phyloP scores from a whole-genome alignment of 1,140 invertebrate genomes.

The Anoplophora glabripennis region DNA sequence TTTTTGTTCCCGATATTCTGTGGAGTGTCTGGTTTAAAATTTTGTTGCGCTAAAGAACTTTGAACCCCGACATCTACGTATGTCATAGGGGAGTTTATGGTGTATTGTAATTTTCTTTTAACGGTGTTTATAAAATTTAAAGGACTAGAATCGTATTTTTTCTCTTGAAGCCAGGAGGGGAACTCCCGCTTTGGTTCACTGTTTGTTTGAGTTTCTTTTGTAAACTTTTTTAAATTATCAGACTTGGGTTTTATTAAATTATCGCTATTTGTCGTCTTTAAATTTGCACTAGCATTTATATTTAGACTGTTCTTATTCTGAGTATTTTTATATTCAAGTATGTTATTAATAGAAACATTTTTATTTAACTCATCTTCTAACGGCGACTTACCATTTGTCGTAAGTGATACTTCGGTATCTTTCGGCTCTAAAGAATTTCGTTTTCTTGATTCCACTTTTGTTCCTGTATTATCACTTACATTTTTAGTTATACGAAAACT shows the following conservation, averaged over 20 bases:
- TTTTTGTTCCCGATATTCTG: background rate
- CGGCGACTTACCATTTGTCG: too few relatives aligned
- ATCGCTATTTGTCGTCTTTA: background rate
- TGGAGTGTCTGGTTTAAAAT: background rate
- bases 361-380: too few relatives aligned
- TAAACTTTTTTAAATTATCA: slow-evolving; percentile 11
- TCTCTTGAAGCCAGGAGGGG: slow-evolving; percentile 33
- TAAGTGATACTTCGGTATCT: too few relatives aligned
- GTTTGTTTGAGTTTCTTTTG: slow-evolving; percentile 29
- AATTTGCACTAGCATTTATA: too few relatives aligned
- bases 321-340: too few relatives aligned
- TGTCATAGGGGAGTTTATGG: slow-evolving; percentile 27
- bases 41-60: slow-evolving; percentile 22
- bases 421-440: too few relatives aligned
- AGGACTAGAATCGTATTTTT: slow-evolving; percentile 33
- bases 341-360: too few relatives aligned
- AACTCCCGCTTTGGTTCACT: background rate
- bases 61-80: slow-evolving; percentile 38
- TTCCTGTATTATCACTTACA: too few relatives aligned
- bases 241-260: slow-evolving; percentile 1
- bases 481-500: too few relatives aligned
- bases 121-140: slow-evolving; percentile 48
- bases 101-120: slow-evolving; percentile 40
- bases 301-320: too few relatives aligned
- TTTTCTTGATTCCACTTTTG: too few relatives aligned